Evolutionary conservation across 2,888 invertebrate species (phyloP), one percentile per base, ranked within the genome.

Genomic region (Calliscelio sp.): DNA sequence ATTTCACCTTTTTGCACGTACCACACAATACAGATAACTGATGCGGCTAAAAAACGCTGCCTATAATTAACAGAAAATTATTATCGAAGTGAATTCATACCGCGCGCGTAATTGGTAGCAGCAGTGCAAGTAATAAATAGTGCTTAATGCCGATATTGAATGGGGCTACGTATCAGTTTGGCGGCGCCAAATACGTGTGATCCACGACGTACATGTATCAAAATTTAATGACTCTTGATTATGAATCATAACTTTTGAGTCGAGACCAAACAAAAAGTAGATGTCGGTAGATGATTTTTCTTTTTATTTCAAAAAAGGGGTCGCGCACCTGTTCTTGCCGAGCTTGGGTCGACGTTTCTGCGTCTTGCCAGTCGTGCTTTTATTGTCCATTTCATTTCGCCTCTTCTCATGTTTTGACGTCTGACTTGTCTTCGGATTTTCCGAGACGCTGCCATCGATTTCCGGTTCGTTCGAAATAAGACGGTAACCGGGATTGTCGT

Each of bases 271-370:
- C 20, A 32, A 32, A 14, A 20, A 49, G n/a, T n/a, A n/a, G n/a
- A n/a, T n/a, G n/a, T n/a, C n/a, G n/a, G n/a, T 25, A 53, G 44
- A 18, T 16, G 4, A 11, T 41, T 41, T 4, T 41, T 41, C n/a
- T 41, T 41, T 41, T 6, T 41, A 4, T n/a, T 6, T 41, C 14
- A 41, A 18, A 61, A 35, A 51, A n/a, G n/a, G n/a, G n/a, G n/a
- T n/a, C n/a, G 20, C 85, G 74, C 89, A 93, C 93, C 93, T 92
- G 89, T 93, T 93, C 84, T 87, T 91, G 25, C 90, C 91, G n/a
- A 92, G 92, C 86, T 91, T 92, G 22, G 90, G 86, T 22, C 92
- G 89, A 24, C 90, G 90, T 78, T 90, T 92, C 71, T 88, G 87
- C 81, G 78, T 86, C 86, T 87, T 87, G 46, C 22, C 51, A 20